Base-by-base conservation (phyloP, 1,140 invertebrate species). In the Aphaenogaster rudis region DNA sequence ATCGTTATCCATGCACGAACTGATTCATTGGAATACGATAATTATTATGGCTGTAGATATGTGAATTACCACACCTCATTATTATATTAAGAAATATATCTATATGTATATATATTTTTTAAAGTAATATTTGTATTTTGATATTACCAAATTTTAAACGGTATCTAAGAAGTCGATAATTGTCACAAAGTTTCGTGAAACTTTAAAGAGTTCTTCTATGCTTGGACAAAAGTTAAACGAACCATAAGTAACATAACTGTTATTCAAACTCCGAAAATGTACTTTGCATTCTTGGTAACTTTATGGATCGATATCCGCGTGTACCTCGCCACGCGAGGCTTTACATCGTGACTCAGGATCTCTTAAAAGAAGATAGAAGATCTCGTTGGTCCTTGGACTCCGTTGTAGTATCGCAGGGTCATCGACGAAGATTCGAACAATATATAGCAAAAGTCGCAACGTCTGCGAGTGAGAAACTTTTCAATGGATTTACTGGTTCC, bases 401-500 rank as follows among this genome's bases (percentile, higher is more conserved):
- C 36, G 57, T 82, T 81, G 77, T 87, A 86, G 77, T 86, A 78
- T 72, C 89, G 74, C 74, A 64, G 79, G 76, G 84, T 92, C 90
- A 91, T 89, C 86, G 81, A 77, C 72, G 71, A 89, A 89, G 85
- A 89, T 77, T 66, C 77, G 86, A 57, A 82, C 89, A 89, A 91
- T 91, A 80, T 91, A 85, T 91, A 79, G 85, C 80, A 82, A 82
- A 59, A 91, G 88, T 89, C 88, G 77, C 80, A 88, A 54, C 80
- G 85, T 88, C 77, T 79, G 88, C 90, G 85, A 93, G 91, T 88
- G 91, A 89, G 85, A 92, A 93, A 93, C 69, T 93, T 93, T 93
- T 89, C 91, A 92, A 88, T 92, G 88, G 86, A 92, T 93, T 92
- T 92, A 90, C 91, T 88, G 90, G 89, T 92, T 86, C 89, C 77